phyloP scores from a whole-genome alignment of 2,113 vertebrate genomes.

The Meriones unguiculatus region DNA sequence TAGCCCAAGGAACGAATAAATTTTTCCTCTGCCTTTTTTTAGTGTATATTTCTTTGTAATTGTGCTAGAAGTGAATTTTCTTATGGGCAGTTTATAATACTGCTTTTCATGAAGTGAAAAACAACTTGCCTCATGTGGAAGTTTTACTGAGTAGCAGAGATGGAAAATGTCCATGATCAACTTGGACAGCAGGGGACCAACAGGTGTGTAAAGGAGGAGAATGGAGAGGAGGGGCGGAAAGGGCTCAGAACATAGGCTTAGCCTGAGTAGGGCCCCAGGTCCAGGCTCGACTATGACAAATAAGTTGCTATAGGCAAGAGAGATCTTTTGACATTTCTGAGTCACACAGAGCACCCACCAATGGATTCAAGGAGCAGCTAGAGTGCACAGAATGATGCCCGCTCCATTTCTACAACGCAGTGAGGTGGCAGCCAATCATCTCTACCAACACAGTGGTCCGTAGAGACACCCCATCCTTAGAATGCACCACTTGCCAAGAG shows the following conservation, averaged over 20 bases:
- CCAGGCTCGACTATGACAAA: background rate
- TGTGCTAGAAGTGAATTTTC: background rate
- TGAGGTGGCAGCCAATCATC: no score
- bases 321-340: background rate
- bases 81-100: background rate
- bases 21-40: background rate
- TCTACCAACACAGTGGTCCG: background rate
- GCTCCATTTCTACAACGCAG: background rate
- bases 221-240: background rate
- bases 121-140: background rate
- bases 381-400: background rate
- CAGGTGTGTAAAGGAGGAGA: background rate
- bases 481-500: background rate
- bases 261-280: background rate
- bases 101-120: background rate
- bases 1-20: background rate
- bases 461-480: background rate
- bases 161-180: background rate
- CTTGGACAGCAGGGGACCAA: background rate
- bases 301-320: background rate
- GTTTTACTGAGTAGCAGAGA: background rate
- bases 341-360: background rate
- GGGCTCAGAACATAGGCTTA: background rate
- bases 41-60: background rate
- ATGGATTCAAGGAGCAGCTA: background rate